Evolutionary conservation across 2,888 invertebrate genomes (phyloP).

Genomic region (Coelopa pilipes): DNA sequence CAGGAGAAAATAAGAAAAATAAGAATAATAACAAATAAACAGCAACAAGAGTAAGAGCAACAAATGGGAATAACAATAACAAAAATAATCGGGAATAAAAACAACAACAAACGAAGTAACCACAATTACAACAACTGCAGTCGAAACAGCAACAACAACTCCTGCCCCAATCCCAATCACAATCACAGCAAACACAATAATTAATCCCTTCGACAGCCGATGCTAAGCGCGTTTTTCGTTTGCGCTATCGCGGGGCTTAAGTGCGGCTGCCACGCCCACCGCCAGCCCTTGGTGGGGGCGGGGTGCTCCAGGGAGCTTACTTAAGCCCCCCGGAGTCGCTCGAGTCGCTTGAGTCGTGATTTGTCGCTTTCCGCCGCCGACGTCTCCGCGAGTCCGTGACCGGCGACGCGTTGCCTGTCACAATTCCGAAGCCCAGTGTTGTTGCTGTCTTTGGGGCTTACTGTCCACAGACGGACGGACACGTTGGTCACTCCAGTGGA

Average conservation of each 20-base stretch:
- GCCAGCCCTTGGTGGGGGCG: neutral
- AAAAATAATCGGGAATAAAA: no score
- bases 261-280: neutral
- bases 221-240: conserved; percentile 4
- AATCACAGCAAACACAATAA: neutral
- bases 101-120: neutral
- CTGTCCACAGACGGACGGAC: no score
- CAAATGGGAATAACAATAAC: no score
- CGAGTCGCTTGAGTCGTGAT: conserved; percentile 24
- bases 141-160: conserved; percentile 7
- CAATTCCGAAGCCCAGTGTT: no score
- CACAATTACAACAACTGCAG: neutral
- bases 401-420: no score
- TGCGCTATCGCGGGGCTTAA: neutral
- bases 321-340: conserved; percentile 12
- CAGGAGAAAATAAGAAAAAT: no score
- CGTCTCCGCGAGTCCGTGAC: no score
- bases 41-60: no score
- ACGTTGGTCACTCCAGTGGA: no score
- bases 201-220: conserved; percentile 8
- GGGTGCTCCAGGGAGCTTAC: neutral
- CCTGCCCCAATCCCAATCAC: neutral
- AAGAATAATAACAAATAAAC: no score
- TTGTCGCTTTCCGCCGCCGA: conserved; percentile 11
- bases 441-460: no score